These are phyloP conservation scores for Dryococelus australis DNA, from an alignment of 2,888 invertebrate species.

Conservation along the genomic window DNA sequence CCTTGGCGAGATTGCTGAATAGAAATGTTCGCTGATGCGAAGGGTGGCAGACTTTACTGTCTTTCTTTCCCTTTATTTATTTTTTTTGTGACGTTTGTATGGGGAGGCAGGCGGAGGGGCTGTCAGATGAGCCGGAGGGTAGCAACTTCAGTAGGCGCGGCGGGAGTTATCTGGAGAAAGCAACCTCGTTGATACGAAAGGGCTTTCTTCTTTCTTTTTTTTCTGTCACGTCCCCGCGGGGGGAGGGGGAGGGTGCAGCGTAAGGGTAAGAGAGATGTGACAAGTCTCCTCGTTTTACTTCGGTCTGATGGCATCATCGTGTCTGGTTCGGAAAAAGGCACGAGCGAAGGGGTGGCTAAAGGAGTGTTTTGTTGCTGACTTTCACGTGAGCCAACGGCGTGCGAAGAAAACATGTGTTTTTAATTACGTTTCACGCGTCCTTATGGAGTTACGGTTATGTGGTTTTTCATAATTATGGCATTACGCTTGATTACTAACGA, in stretches of 20 bases:
- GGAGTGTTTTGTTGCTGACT: too few relatives aligned
- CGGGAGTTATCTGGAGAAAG: background rate
- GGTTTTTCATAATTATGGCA: too few relatives aligned
- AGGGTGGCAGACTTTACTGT: background rate
- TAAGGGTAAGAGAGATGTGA: background rate
- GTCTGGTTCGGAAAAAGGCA: background rate
- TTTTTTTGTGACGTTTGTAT: background rate
- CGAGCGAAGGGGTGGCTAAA: too few relatives aligned
- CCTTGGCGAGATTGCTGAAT: conserved; percentile 29
- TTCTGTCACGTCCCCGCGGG: too few relatives aligned
- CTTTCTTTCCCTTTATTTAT: background rate
- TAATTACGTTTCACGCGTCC: too few relatives aligned
- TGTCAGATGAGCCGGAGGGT: background rate
- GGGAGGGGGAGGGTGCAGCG: too few relatives aligned
- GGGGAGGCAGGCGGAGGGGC: background rate
- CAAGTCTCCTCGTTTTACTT: background rate
- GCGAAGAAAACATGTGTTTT: too few relatives aligned
- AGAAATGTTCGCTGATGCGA: conserved; percentile 26
- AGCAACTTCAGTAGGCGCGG: background rate
- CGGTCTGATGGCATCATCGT: background rate
- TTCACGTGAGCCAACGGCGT: too few relatives aligned
- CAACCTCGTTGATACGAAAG: background rate
- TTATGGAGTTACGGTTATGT: too few relatives aligned
- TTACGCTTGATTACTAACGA: too few relatives aligned
- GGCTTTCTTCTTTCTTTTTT: too few relatives aligned